Evolutionary conservation across 2,888 invertebrate species (phyloP).

Genomic region (Nemoura dubitans): DNA sequence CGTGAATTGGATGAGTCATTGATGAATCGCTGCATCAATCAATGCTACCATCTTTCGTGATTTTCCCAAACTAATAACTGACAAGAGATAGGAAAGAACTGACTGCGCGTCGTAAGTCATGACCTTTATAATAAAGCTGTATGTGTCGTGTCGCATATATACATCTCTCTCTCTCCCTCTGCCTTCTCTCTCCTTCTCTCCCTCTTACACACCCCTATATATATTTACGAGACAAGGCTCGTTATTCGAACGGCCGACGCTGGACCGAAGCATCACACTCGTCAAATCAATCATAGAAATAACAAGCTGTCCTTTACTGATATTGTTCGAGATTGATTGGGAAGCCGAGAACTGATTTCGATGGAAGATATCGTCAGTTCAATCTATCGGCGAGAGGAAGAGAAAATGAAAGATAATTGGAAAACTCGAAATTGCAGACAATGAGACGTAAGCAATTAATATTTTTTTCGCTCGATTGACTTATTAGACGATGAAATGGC

Average conservation of each 20-base stretch:
- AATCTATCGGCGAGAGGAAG: neutral
- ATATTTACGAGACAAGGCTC: neutral
- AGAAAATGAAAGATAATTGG: neutral
- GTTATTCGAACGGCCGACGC: neutral
- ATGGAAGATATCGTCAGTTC: neutral
- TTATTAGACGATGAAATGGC: neutral
- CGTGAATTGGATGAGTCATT: neutral
- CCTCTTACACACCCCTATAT: neutral
- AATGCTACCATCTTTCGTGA: neutral
- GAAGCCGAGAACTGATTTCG: neutral
- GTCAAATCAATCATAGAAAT: conserved; percentile 38
- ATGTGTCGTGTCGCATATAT: neutral
- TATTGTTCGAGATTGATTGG: conserved; percentile 34
- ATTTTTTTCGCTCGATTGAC: neutral
- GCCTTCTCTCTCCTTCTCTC: too few relatives aligned
- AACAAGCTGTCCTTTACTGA: conserved; percentile 38
- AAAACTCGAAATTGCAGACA: neutral
- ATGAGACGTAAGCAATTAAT: neutral
- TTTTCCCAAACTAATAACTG: neutral
- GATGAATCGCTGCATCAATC: neutral
- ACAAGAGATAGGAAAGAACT: neutral
- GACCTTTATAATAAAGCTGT: neutral
- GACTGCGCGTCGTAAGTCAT: neutral
- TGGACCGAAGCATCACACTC: neutral
- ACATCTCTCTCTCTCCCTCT: neutral